These are phyloP conservation scores for Drosophila busckii DNA, from an alignment of 1,140 invertebrate genomes.

Conservation along the genomic window DNA sequence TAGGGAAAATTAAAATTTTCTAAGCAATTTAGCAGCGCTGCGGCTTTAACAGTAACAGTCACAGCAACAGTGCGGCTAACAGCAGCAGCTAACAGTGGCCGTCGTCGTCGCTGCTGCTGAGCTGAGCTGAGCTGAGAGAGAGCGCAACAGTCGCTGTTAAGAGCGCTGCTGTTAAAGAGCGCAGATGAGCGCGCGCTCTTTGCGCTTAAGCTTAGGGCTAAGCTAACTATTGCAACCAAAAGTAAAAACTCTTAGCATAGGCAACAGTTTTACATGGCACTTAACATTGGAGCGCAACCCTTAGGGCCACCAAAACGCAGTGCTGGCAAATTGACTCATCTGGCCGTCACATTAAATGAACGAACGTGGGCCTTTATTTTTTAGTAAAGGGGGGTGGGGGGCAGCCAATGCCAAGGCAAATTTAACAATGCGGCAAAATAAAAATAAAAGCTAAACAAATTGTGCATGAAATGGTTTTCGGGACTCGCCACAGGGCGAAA, in stretches of 20 bases:
- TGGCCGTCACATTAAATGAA: constrained; percentile 53
- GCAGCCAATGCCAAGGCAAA: constrained; percentile 38
- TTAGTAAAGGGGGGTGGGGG: constrained; percentile 8
- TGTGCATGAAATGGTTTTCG: constrained; percentile 64
- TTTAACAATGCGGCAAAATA: constrained; percentile 70
- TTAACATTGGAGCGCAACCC: constrained; percentile 20
- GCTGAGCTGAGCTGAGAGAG: no score
- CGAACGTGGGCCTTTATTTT: constrained; percentile 23
- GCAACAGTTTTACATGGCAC: no score
- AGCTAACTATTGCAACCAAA: no score
- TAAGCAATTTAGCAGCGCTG: constrained; percentile 52
- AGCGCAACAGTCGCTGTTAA: no score
- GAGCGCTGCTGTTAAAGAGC: no score
- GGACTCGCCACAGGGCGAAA: constrained; percentile 1
- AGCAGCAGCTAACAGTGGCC: constrained; percentile 10
- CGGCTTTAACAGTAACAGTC: constrained; percentile 4
- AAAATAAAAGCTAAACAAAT: constrained; percentile 72
- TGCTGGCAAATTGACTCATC: constrained; percentile 42
- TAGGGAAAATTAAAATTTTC: constrained; percentile 69
- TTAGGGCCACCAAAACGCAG: constrained; percentile 6
- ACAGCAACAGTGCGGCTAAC: constrained; percentile 8
- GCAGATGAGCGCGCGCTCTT: no score
- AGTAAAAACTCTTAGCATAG: no score
- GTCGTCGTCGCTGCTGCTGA: no score
- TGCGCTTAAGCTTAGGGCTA: no score